phyloP scores from a whole-genome alignment of 2,888 invertebrate genomes.

The Nezara viridula region DNA sequence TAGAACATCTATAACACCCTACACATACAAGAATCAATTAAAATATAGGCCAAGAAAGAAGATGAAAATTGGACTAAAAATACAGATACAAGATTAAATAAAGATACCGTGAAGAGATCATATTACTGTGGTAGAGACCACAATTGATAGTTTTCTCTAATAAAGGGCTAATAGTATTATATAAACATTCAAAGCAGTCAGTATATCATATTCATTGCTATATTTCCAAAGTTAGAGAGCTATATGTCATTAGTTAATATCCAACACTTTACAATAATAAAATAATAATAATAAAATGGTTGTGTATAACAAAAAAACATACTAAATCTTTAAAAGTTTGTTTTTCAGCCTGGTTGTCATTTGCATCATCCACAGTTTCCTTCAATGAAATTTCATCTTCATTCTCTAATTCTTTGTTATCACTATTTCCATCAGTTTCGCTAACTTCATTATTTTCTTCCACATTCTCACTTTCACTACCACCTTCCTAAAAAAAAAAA shows the following conservation, averaged over 20 bases:
- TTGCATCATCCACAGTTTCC: constrained; percentile 60
- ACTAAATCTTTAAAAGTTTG: constrained; percentile 76
- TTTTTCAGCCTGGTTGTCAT: constrained; percentile 66
- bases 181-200: neutral
- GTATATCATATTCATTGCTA: neutral
- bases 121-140: neutral
- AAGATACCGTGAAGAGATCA: too few relatives aligned
- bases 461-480: neutral
- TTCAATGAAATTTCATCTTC: constrained; percentile 25
- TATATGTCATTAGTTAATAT: neutral
- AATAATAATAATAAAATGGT: neutral
- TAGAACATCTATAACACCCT: constrained; percentile 92
- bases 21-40: constrained; percentile 58
- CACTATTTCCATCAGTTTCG: neutral
- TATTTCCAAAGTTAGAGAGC: neutral
- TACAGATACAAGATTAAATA: too few relatives aligned
- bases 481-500: neutral
- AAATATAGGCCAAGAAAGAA: neutral
- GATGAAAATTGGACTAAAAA: neutral
- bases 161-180: neutral
- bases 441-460: neutral
- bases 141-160: neutral
- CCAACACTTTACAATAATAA: neutral
- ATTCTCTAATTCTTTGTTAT: constrained; percentile 25
- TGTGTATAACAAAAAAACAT: constrained; percentile 66